A percentile compares a stretch with the other conserved stretches of the same genome.
These are phyloP conservation scores for Ptilorrhoa leucosticta DNA, from an alignment of 2,113 vertebrate genomes.

Conservation along the genomic window DNA sequence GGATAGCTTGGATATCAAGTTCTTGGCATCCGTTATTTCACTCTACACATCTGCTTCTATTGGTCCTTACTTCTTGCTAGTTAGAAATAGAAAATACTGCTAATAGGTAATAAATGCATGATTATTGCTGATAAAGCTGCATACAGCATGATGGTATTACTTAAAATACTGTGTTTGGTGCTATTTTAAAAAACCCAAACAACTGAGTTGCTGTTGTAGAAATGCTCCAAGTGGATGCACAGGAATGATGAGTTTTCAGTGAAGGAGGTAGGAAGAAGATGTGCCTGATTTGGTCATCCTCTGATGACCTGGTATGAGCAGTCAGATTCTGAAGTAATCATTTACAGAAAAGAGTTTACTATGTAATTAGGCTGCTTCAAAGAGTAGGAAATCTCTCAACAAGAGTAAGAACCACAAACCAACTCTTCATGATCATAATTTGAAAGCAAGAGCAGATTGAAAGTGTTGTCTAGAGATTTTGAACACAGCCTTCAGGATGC, in stretches of 20 bases:
- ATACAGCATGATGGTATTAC: not conserved
- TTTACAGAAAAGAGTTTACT: not conserved
- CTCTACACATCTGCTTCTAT: not conserved
- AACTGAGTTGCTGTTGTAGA: not conserved
- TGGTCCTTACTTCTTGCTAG: not conserved
- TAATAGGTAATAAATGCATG: not conserved
- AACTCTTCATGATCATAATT: not conserved
- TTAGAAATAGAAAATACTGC: not conserved
- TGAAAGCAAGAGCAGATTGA: not conserved
- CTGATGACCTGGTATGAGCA: not conserved
- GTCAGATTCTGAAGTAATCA: not conserved
- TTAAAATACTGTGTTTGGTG: not conserved
- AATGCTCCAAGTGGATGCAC: not conserved
- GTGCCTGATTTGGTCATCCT: not conserved
- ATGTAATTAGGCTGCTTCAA: not conserved
- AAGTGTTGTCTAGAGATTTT: not conserved
- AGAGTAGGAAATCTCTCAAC: not conserved
- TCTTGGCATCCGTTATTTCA: rapidly evolving
- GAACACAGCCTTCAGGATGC: not conserved
- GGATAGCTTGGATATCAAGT: not conserved
- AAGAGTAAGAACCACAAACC: not conserved
- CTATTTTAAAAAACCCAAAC: not conserved
- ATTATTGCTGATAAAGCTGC: not conserved
- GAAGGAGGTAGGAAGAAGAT: not conserved
- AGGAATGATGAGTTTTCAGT: not conserved